Conservation (phyloP, 2,113 vertebrate species). For the Corythaixoides concolor region DNA sequence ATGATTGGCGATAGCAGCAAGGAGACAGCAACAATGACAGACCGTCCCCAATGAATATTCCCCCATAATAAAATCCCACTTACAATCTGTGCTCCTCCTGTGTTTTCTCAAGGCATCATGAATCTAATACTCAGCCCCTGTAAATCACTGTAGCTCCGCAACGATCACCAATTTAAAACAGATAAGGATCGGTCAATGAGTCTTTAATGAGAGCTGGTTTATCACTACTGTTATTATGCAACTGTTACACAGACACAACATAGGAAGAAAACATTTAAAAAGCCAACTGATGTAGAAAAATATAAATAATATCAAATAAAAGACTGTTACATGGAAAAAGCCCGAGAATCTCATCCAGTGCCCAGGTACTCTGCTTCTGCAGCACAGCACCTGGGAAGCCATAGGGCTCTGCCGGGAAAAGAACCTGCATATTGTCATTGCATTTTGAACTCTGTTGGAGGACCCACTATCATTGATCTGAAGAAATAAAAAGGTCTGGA, state of each 20-base stretch:
- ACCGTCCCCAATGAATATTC: background rate
- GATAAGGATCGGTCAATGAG: background rate
- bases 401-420: background rate
- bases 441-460: background rate
- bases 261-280: background rate
- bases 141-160: background rate
- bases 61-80: background rate
- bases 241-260: background rate
- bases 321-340: background rate
- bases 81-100: background rate
- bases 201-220: conserved; percentile 10
- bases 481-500: background rate
- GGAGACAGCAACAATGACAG: conserved; percentile 19
- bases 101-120: conserved; percentile 16
- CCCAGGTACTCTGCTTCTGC: background rate
- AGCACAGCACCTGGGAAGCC: background rate
- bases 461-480: background rate
- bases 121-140: background rate
- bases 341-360: background rate
- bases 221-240: background rate
- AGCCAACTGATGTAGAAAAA: background rate
- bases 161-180: background rate
- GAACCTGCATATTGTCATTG: background rate
- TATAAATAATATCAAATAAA: background rate
- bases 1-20: background rate